A percentile compares a stretch with the other conserved stretches of the same genome.
phyloP scores from a whole-genome alignment of 2,113 vertebrate species.

The Dunckerocampus dactyliophorus region DNA sequence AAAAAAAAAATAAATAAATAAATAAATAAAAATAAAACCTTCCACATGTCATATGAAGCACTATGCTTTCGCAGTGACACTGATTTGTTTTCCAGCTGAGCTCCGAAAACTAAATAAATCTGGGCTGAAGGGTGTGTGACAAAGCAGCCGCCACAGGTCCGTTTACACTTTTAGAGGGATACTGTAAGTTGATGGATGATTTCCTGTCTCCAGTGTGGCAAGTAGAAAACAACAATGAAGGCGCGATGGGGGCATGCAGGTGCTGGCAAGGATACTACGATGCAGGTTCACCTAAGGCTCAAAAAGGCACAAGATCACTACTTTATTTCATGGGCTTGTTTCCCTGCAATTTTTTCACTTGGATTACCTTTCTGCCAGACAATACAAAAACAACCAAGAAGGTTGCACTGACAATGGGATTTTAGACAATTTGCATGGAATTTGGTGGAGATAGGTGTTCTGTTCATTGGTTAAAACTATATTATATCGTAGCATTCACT shows the following conservation, averaged over 20 bases:
- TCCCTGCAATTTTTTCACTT: neutral
- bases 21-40: too few species aligned
- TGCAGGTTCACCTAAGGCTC: conserved; percentile 25
- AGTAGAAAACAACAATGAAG: conserved; percentile 49
- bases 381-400: too few species aligned
- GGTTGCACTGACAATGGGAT: too few species aligned
- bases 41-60: conserved; percentile 15
- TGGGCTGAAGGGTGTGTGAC: conserved; percentile 32
- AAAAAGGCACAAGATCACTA: neutral
- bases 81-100: conserved; percentile 43
- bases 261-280: conserved; percentile 22
- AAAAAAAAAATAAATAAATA: conserved; percentile 1
- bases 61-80: conserved; percentile 27
- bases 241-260: conserved; percentile 34
- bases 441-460: too few species aligned
- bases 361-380: too few species aligned
- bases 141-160: conserved; percentile 46
- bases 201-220: conserved; percentile 57
- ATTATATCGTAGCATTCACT: too few species aligned
- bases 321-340: neutral
- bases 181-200: conserved; percentile 59
- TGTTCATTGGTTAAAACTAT: too few species aligned
- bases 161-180: conserved; percentile 47
- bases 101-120: conserved; percentile 25
- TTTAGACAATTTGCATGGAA: too few species aligned